Percentiles rank a stretch among this genome's conserved stretches.
These are phyloP conservation scores for Notothenia coriiceps DNA, from an alignment of 2,113 vertebrate species.

Conservation along the genomic window DNA sequence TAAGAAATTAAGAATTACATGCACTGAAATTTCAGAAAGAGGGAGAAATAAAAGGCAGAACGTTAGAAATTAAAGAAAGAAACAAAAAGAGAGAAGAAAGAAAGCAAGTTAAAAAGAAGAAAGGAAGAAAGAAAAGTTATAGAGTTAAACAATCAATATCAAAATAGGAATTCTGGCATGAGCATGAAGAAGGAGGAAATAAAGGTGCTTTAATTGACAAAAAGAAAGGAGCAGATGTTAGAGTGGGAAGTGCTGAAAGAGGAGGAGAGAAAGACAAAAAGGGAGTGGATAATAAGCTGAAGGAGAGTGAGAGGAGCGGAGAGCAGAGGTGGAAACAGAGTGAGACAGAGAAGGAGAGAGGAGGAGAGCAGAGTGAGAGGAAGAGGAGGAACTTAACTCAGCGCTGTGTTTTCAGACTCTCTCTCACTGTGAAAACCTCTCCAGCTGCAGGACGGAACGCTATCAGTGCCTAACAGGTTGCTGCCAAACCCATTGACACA, in stretches of 20 bases:
- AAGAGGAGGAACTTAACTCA: not conserved
- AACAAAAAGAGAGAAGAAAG: not conserved
- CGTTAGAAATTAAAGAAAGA: not conserved
- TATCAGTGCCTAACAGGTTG: constrained; percentile 80
- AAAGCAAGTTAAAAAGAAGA: too few species aligned
- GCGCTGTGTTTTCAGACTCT: not conserved
- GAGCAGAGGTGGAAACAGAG: constrained; percentile 6
- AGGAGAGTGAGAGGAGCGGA: not conserved
- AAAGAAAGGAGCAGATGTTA: constrained; percentile 6
- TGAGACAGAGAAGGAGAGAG: constrained; percentile 43
- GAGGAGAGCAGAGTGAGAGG: constrained; percentile 9
- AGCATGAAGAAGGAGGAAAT: not conserved
- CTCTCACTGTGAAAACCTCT: constrained; percentile 5
- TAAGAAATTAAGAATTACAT: not conserved
- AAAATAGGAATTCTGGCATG: too few species aligned
- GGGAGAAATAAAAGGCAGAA: not conserved
- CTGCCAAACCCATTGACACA: constrained; percentile 55
- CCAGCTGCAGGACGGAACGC: constrained; percentile 20
- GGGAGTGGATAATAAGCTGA: constrained; percentile 50
- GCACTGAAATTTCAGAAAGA: not conserved
- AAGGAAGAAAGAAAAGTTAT: not conserved
- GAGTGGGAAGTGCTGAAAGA: constrained; percentile 48
- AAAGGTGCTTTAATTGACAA: not conserved
- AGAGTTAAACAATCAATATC: not conserved
- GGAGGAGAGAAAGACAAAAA: constrained; percentile 45